Percentiles rank a stretch among this genome's conserved stretches.
Conservation (phyloP, 2,797 vertebrate species). For the Pitangus sulphuratus region DNA sequence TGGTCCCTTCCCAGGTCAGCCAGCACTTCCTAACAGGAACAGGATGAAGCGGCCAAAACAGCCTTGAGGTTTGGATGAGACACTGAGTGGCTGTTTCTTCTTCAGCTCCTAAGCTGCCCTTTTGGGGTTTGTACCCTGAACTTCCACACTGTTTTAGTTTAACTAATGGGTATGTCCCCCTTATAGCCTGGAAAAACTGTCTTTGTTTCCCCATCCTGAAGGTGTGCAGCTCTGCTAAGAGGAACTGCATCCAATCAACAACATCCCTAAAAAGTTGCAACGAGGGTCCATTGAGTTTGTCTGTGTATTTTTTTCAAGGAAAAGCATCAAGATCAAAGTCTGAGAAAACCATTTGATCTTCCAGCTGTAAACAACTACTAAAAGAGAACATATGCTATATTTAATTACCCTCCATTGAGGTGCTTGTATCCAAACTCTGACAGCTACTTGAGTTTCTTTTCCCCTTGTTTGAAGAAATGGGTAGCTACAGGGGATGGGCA, state of each 20-base stretch:
- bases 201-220: neutral
- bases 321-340: slow-evolving; percentile 51
- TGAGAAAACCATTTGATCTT: slow-evolving; percentile 50
- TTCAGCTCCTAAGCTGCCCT: neutral
- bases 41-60: rapidly evolving
- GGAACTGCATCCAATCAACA: neutral
- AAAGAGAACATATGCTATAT: neutral
- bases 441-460: neutral
- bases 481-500: neutral
- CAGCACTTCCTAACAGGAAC: neutral
- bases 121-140: neutral
- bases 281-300: neutral
- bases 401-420: slow-evolving; percentile 36
- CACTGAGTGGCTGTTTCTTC: neutral
- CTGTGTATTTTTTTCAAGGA: neutral
- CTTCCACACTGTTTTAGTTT: neutral
- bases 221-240: neutral
- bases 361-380: slow-evolving; percentile 44
- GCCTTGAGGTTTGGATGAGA: neutral
- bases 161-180: neutral
- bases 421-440: neutral
- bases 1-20: neutral
- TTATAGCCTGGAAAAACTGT: neutral
- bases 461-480: neutral
- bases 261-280: neutral